Conservation (phyloP, 1,140 invertebrate species). For the Drosophila pandora region DNA sequence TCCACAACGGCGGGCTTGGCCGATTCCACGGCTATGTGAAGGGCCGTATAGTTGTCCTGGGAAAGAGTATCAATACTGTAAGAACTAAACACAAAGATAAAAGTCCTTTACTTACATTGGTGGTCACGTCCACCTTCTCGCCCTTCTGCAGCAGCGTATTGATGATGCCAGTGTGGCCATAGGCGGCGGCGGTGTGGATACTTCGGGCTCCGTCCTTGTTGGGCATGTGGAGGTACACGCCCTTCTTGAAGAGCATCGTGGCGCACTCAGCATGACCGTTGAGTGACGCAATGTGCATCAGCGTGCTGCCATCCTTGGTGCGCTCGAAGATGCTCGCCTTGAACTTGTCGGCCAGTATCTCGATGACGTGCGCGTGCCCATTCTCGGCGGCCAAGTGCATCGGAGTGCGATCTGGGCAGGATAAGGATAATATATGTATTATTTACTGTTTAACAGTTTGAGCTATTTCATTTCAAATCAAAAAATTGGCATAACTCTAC, state of each 20-base stretch:
- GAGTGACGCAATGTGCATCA: slow-evolving; percentile 98
- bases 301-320: slow-evolving; percentile 98
- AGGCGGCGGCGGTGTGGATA: slow-evolving; percentile 95
- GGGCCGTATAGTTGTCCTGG: slow-evolving; percentile 99
- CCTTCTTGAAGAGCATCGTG: slow-evolving; percentile 99
- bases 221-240: slow-evolving; percentile 99
- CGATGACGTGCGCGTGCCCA: slow-evolving; percentile 97
- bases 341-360: slow-evolving; percentile 98
- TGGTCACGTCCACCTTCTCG: slow-evolving; percentile 97
- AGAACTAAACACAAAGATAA: not conserved
- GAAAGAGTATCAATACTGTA: not conserved
- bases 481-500: no score
- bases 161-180: slow-evolving; percentile 98
- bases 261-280: slow-evolving; percentile 99
- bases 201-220: slow-evolving; percentile 97
- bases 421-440: not conserved
- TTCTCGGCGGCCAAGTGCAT: slow-evolving; percentile 99
- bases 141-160: slow-evolving; percentile 97
- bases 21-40: slow-evolving; percentile 99
- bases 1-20: slow-evolving; percentile 98
- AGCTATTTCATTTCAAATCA: no score
- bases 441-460: not conserved
- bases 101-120: slow-evolving; percentile 89
- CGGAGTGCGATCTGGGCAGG: slow-evolving; percentile 92
- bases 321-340: slow-evolving; percentile 97